Evolutionary conservation across 2,113 vertebrate species (phyloP).

Genomic region (Notechis scutatus): DNA sequence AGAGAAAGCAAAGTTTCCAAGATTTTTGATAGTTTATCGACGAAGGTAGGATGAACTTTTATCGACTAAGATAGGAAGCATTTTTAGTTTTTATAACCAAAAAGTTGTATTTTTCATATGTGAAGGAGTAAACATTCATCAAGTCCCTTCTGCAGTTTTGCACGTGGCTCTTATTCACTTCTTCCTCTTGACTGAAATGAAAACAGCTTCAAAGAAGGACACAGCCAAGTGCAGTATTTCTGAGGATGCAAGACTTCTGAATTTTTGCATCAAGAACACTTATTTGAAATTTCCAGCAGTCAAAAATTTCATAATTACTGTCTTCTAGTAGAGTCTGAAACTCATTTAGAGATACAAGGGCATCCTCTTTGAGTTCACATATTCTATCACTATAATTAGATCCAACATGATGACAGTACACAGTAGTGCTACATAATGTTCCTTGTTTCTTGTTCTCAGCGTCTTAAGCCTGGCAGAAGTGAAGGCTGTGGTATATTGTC

Average conservation of each 20-base stretch:
- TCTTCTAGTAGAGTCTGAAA: not conserved
- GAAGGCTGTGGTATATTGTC: not conserved
- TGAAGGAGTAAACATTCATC: not conserved
- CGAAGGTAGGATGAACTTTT: not conserved
- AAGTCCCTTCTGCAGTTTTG: not conserved
- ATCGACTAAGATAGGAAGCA: not conserved
- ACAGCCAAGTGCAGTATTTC: not conserved
- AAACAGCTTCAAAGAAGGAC: not conserved
- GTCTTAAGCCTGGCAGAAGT: not conserved
- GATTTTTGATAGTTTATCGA: not conserved
- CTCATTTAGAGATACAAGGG: not conserved
- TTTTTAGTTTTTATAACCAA: not conserved
- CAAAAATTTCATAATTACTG: not conserved
- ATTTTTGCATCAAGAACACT: not conserved
- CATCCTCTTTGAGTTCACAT: not conserved
- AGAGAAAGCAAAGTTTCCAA: not conserved
- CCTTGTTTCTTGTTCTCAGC: not conserved
- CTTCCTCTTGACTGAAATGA: not conserved
- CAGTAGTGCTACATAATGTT: not conserved
- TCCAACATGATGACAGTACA: not conserved
- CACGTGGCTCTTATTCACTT: not conserved
- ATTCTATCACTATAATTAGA: not conserved
- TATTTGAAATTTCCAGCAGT: not conserved
- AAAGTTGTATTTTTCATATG: not conserved
- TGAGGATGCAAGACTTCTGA: not conserved